Evolutionary conservation across 2,113 vertebrate genomes (phyloP).

Genomic region (Aix galericulata): DNA sequence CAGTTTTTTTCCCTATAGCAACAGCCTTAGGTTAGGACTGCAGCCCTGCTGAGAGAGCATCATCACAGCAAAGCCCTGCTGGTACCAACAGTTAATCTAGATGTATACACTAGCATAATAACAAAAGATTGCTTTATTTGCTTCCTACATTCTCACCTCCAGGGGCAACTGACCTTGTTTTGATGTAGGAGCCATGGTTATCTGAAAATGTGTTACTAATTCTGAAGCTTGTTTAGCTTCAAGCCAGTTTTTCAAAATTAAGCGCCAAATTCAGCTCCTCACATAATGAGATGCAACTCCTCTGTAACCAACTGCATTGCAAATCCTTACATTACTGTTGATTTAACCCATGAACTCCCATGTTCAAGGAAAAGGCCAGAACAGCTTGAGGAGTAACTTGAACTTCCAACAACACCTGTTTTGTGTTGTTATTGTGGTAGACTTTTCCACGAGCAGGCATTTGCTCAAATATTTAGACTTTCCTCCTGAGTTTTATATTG

Average conservation of each 20-base stretch:
- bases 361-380: neutral
- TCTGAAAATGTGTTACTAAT: constrained; percentile 38
- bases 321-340: neutral
- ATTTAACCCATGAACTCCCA: neutral
- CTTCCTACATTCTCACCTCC: constrained; percentile 34
- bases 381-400: neutral
- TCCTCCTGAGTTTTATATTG: neutral
- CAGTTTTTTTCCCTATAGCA: neutral
- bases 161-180: neutral
- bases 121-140: constrained; percentile 56
- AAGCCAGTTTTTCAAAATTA: neutral
- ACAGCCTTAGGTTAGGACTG: neutral
- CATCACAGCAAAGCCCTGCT: neutral
- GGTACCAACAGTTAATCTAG: constrained; percentile 53
- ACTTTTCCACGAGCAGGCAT: neutral
- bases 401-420: no score
- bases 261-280: neutral
- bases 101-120: constrained; percentile 30
- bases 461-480: neutral
- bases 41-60: neutral
- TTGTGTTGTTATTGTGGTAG: neutral
- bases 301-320: neutral
- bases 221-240: neutral
- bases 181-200: neutral
- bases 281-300: neutral